Percentiles rank a stretch among this genome's conserved stretches.
These are phyloP conservation scores for Terrapene triunguis DNA, from an alignment of 2,113 vertebrate species.

Conservation along the genomic window DNA sequence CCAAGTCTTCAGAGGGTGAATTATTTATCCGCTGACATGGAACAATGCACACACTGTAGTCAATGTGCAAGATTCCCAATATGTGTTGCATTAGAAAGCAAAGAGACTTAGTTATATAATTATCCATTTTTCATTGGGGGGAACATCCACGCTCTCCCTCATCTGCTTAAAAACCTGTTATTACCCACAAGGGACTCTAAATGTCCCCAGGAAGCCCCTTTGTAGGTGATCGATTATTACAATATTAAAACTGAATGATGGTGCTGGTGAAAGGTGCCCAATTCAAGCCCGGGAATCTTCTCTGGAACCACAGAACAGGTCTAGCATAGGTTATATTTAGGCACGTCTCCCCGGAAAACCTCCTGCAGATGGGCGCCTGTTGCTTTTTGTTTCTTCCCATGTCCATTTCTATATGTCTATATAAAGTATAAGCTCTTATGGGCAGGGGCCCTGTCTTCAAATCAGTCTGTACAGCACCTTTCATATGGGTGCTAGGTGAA, in stretches of 20 bases:
- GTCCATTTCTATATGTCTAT: not conserved
- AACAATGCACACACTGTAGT: conserved; percentile 68
- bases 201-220: not conserved
- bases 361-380: not conserved
- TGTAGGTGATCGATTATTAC: conserved; percentile 23
- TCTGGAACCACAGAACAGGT: not conserved
- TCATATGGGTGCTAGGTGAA: not conserved
- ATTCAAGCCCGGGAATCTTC: conserved; percentile 13
- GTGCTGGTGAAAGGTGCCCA: conserved; percentile 9
- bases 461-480: conserved; percentile 3
- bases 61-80: conserved; percentile 41
- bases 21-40: conserved; percentile 75
- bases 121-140: not conserved
- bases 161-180: conserved; percentile 38
- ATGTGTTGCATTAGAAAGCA: conserved; percentile 22
- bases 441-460: not conserved
- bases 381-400: not conserved
- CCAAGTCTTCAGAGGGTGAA: conserved; percentile 73
- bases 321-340: not conserved
- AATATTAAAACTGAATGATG: conserved; percentile 10
- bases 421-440: not conserved
- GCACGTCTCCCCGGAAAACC: not conserved
- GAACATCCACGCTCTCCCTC: conserved; percentile 37
- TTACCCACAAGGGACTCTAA: conserved; percentile 18
- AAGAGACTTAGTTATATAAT: conserved; percentile 28